Base-by-base conservation (phyloP, 2,888 invertebrate species). In the Xylota sylvarum region DNA sequence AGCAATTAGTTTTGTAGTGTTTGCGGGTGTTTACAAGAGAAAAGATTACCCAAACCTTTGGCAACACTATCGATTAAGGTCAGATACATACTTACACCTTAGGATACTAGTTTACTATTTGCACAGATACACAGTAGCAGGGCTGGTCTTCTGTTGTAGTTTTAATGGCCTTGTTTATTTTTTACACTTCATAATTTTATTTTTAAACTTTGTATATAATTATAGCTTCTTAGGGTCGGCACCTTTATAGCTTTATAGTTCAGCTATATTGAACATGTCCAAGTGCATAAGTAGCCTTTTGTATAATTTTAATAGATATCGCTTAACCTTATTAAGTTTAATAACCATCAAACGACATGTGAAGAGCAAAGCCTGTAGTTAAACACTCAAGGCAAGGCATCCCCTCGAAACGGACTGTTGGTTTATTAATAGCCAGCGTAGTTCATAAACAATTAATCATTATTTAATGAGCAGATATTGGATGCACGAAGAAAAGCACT, bases 21-120 rank as follows among this genome's bases (percentile, higher is more conserved):
- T 40, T 40, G 4, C 40, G 40, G 4, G 40, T 40, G n/a, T 40
- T 40, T 40, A n/a, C 40, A n/a, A 4, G 40, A 40, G n/a, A 40
- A 4, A n/a, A n/a, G n/a, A 7, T 5, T 35, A 35, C 35, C 19
- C 27, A 17, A 30, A 23, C n/a, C 10, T 46, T 14, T 23, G 62
- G 17, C 46, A 30, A 17, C 27, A 32, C 5, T 12, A 46, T 17
- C 64, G 64, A 27, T 43, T 62, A 62, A 4, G 62, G 27, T 43
- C 27, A 43, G 43, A 5, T 1, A 1, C 2, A 14, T 1, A 4
- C 12, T 6, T n/a, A 14, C 9, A 6, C 4, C n/a, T 14, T 5
- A 43, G 1, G 6, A 14, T 5, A 14, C 14, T 43, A 43, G 14
- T 43, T 43, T n/a, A n/a, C n/a, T 40, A 40, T n/a, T 4, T 12